Conservation (phyloP, 2,113 vertebrate genomes). For the Podarcis muralis region DNA sequence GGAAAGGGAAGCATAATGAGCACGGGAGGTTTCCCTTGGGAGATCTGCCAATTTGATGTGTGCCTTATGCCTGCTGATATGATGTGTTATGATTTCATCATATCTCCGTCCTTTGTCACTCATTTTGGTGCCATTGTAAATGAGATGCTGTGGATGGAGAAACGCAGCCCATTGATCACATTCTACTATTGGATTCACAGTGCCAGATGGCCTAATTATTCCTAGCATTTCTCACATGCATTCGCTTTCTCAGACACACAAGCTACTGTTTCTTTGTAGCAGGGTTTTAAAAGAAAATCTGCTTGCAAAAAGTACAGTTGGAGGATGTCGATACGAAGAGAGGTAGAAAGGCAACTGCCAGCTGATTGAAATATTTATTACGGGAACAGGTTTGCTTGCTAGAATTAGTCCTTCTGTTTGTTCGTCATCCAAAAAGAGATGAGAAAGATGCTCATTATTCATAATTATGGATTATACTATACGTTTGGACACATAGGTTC, state of each 20-base stretch:
- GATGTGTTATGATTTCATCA: conserved; percentile 24
- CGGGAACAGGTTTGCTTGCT: not conserved
- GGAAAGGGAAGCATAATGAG: not conserved
- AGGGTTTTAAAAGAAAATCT: conserved; percentile 32
- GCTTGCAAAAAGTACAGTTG: conserved; percentile 35
- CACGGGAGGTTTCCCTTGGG: conserved; percentile 1
- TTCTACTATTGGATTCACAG: conserved; percentile 39
- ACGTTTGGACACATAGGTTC: not conserved
- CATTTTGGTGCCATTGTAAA: conserved; percentile 28
- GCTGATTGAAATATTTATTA: conserved; percentile 9
- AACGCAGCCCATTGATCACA: conserved; percentile 36
- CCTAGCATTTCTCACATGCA: conserved; percentile 26
- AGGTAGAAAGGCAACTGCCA: not conserved
- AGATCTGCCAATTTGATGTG: not conserved
- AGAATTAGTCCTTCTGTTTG: not conserved
- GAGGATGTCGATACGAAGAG: not conserved
- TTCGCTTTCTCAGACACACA: conserved; percentile 34
- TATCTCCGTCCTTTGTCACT: conserved; percentile 20
- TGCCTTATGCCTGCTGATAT: conserved; percentile 17
- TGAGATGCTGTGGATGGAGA: conserved; percentile 16
- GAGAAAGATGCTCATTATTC: not conserved
- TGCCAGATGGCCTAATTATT: conserved; percentile 45
- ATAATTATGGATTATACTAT: not conserved
- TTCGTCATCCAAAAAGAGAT: not conserved
- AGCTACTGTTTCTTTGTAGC: conserved; percentile 44